phyloP scores from a whole-genome alignment of 1,140 invertebrate genomes.

The Ptiloglossa arizonensis region DNA sequence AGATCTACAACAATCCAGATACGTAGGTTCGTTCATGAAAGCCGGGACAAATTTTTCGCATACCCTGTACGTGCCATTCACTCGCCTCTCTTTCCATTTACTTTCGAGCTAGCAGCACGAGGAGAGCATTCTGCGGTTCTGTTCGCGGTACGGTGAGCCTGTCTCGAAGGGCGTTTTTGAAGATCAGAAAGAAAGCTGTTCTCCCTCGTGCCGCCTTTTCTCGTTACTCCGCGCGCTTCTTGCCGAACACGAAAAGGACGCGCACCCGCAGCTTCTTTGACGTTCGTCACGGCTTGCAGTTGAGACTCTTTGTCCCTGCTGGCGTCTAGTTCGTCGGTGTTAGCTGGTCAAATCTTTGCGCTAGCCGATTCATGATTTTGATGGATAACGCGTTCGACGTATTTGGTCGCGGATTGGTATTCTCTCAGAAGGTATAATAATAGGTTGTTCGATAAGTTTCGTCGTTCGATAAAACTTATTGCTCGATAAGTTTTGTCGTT shows the following conservation, averaged over 20 bases:
- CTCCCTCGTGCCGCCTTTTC: conserved; percentile 13
- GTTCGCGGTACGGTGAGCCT: conserved; percentile 6
- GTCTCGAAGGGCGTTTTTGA: conserved; percentile 15
- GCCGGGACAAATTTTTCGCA: background rate
- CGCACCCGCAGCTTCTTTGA: background rate
- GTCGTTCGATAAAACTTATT: no score
- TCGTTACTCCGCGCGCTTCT: conserved; percentile 4
- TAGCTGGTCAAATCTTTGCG: no score
- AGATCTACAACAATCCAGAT: background rate
- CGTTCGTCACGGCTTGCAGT: background rate
- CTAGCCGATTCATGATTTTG: no score
- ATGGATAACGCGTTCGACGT: no score
- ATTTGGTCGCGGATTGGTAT: no score
- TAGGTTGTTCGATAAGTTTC: no score
- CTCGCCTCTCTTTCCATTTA: conserved; percentile 9
- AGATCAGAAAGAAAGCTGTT: conserved; percentile 18
- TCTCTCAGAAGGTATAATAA: no score
- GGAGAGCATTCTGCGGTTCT: background rate
- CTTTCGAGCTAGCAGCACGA: background rate
- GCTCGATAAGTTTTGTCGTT: no score
- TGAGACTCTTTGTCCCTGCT: background rate
- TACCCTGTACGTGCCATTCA: conserved; percentile 9
- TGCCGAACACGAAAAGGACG: conserved; percentile 26
- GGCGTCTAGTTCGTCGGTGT: background rate
- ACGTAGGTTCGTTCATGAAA: background rate